phyloP scores from a whole-genome alignment of 2,797 vertebrate genomes.

The Poecilia picta region DNA sequence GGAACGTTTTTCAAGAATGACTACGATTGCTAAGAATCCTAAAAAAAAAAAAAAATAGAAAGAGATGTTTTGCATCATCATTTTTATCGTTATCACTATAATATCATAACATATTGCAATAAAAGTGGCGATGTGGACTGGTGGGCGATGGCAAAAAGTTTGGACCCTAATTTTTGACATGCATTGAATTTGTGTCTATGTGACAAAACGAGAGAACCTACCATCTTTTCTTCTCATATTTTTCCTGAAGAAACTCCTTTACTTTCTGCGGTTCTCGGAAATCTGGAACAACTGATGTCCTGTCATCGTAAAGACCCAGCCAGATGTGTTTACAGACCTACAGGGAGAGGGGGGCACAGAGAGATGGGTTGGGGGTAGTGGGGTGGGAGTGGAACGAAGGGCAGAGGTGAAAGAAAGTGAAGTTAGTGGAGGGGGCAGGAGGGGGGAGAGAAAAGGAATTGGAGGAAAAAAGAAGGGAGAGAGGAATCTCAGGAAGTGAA shows the following conservation, averaged over 20 bases:
- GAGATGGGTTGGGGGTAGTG: constrained; percentile 38
- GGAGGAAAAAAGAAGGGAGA: constrained; percentile 34
- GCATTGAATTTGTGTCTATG: not conserved
- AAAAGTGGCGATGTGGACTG: no score
- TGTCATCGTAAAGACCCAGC: constrained; percentile 98
- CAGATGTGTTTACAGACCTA: constrained; percentile 99
- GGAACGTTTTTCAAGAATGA: no score
- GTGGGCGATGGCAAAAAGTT: not conserved
- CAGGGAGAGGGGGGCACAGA: constrained; percentile 46
- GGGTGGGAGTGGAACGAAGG: no score
- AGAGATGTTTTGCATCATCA: no score
- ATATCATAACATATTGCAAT: no score
- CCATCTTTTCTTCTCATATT: constrained; percentile 99
- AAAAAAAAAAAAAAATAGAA: no score
- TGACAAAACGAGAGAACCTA: constrained; percentile 64
- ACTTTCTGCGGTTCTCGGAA: constrained; percentile 99
- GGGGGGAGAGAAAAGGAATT: no score
- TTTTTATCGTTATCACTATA: no score
- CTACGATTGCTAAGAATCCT: no score
- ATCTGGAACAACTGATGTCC: constrained; percentile 98
- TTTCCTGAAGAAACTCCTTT: constrained; percentile 99
- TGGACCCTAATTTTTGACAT: not conserved
- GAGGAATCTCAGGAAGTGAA: constrained; percentile 69
- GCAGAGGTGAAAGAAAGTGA: no score
- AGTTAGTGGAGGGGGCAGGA: no score